Evolutionary conservation across 2,888 invertebrate genomes (phyloP), one percentile per base, ranked within the genome.

Genomic region (Caenorhabditis japonica): DNA sequence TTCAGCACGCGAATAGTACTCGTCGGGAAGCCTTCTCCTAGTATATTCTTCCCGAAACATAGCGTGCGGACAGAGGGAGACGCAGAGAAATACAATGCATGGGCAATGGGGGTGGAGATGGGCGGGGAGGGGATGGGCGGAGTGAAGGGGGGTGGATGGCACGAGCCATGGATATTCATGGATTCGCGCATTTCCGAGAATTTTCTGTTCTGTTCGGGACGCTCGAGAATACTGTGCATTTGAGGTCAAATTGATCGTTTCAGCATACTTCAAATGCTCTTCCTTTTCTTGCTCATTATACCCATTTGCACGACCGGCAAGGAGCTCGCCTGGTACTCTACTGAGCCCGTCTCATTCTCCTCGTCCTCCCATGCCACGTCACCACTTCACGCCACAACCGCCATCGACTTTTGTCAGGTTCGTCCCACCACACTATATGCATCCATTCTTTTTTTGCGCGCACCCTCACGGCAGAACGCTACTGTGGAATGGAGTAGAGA

Each of bases 351-450:
- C n/a, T n/a, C 34, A 8, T 5, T 64, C 19, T 30, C 53, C 27
- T 30, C 69, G 10, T 17, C 59, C 27, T 46, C 52, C n/a, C 30
- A 36, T 19, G 34, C 56, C 5, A 46, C 15, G 1, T 43, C 51
- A 8, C 61, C 73, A 23, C 25, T 76, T 27, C 62, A 47, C 43
- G 72, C 72, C 13, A 49, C 62, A 23, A 74, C 77, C 17, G 77
- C 77, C 30, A 75, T 77, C 39, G 74, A 77, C 56, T 59, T 74
- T 23, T 77, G 77, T 66, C 73, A 73, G 51, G 77, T 74, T 49
- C 51, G 70, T 46, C n/a, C n/a, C n/a, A n/a, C n/a, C n/a, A n/a
- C n/a, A n/a, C n/a, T n/a, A n/a, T n/a, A n/a, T n/a, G n/a, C n/a
- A n/a, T n/a, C n/a, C 27, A 49, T 38, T 25, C 15, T 43, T 56